A percentile compares a stretch with the other conserved stretches of the same genome.
Conservation (phyloP, 2,797 vertebrate species). For the Odontamblyopus rebecca region DNA sequence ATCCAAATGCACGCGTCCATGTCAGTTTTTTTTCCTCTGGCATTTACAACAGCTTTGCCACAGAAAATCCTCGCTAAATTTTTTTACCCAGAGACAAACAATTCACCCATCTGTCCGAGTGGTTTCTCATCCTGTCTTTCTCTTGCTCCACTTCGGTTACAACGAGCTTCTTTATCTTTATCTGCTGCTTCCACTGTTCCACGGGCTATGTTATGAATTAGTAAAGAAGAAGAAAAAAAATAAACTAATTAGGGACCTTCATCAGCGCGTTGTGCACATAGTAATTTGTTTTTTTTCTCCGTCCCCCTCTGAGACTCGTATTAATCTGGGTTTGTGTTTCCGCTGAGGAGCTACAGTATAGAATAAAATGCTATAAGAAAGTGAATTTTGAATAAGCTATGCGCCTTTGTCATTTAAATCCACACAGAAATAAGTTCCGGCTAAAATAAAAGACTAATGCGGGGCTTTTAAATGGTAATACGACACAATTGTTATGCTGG, state of each 20-base stretch:
- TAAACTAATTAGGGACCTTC: conserved; percentile 60
- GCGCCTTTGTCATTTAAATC: conserved; percentile 8
- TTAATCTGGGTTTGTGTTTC: conserved; percentile 22
- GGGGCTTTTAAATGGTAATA: background rate
- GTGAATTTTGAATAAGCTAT: conserved; percentile 10
- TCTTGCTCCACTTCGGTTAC: conserved; percentile 39
- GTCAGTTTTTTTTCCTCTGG: background rate
- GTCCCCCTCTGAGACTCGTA: conserved; percentile 31
- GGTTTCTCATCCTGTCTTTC: conserved; percentile 21
- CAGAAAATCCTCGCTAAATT: background rate
- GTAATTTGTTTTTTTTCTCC: conserved; percentile 31
- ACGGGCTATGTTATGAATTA: conserved; percentile 59
- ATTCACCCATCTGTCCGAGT: conserved; percentile 11
- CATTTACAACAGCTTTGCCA: conserved; percentile 9
- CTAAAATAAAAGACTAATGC: background rate
- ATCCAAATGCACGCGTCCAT: conserved; percentile 4
- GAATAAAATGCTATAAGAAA: conserved; percentile 15
- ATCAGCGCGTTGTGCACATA: conserved; percentile 39
- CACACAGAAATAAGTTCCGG: conserved; percentile 3
- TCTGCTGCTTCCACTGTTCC: conserved; percentile 44
- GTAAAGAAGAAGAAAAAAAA: conserved; percentile 57
- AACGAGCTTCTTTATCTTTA: conserved; percentile 38
- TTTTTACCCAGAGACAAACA: conserved; percentile 18
- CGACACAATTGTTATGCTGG: background rate
- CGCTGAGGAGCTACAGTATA: conserved; percentile 15